Base-by-base conservation (phyloP, 2,888 invertebrate species). In the Leptopilina myrica region DNA sequence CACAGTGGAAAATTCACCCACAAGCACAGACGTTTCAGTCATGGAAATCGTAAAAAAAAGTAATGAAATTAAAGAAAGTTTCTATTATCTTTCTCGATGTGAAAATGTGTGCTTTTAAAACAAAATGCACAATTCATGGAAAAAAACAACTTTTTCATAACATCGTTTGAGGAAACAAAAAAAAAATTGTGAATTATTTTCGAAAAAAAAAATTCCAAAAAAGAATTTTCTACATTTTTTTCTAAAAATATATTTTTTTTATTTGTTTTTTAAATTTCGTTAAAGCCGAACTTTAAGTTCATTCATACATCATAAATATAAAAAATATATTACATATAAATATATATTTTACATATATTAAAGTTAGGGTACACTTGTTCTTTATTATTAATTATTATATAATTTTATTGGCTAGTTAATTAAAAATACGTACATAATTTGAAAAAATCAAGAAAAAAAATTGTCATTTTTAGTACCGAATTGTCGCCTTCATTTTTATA, bases 31-130 rank as follows among this genome's bases (percentile, higher is more conserved):
- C 83, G 82, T 49, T 65, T 78, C 76, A 83, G 76, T 78, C 80
- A 80, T 14, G 78, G 85, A 12, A 85, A 83, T 81, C 86, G 87
- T 75, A 87, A 84, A 76, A 87, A 85, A 83, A 87, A 87, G 62
- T 85, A 85, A 81, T 56, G 5, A 6, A 56, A 59, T 26, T 14
- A 15, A 56, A 33, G 11, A 56, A 33, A 15, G 2, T 73, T 56
- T 33, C n/a, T 73, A 5, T 56, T 56, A 11, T 26, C 33, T 69
- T 12, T 49, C 14, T 69, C 14, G 53, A 67, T 49, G 20, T 49
- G 26, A 20, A 64, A 65, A 65, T 62, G n/a, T 14, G 43, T 11
- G 11, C 12, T 9, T 33, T 33, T n/a, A 40, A 20, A 65, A 40
- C 33, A 33, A 20, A 59, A 59, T 59, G 59, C 12, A 59, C 14